These are phyloP conservation scores for Penaeus monodon DNA, from an alignment of 2,888 invertebrate genomes.

Conservation along the genomic window DNA sequence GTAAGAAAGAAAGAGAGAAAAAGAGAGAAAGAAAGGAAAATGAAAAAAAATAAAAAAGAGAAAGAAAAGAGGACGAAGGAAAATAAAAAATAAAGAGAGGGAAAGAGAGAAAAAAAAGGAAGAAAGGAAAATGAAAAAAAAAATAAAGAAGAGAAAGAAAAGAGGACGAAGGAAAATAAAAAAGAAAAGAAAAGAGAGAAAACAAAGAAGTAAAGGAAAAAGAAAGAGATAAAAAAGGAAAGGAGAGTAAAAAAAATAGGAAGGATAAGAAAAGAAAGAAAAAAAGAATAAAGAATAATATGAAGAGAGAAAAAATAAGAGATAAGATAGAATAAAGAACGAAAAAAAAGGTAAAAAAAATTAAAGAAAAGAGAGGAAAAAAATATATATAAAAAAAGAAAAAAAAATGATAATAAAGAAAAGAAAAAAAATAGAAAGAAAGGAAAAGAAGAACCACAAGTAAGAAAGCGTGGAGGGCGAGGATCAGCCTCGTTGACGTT, in stretches of 20 bases:
- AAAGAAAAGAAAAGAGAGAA: not conserved
- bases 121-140: no score
- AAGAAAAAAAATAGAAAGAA: not conserved
- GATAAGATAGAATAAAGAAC: not conserved
- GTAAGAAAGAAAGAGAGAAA: not conserved
- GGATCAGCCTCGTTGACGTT: slow-evolving; percentile 43
- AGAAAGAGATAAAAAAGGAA: not conserved
- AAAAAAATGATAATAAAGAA: not conserved
- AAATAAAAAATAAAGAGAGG: not conserved
- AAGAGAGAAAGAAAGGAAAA: not conserved
- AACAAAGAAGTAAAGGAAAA: not conserved
- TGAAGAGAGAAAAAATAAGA: not conserved
- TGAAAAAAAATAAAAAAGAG: no score
- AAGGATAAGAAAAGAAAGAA: not conserved
- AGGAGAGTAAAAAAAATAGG: not conserved
- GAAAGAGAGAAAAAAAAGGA: not conserved
- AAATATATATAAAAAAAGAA: not conserved
- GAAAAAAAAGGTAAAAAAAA: not conserved
- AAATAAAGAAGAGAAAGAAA: no score
- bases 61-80: not conserved
- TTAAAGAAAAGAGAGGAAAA: no score
- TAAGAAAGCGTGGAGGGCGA: not conserved
- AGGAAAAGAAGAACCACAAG: not conserved
- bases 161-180: not conserved
- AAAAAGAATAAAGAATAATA: no score